Conservation (phyloP, 2,797 vertebrate genomes). For the Limnodromus scolopaceus region DNA sequence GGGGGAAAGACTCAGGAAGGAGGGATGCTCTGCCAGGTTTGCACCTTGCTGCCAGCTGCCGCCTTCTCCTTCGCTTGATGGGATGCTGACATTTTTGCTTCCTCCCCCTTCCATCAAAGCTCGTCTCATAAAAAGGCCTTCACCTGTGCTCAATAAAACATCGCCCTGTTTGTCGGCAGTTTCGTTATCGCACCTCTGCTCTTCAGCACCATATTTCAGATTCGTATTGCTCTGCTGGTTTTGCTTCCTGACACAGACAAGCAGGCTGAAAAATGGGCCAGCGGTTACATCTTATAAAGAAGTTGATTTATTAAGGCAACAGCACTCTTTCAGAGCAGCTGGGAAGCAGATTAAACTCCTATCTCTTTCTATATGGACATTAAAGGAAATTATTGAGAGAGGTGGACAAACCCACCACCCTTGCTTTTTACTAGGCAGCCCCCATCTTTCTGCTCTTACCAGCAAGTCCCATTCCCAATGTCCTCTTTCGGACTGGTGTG, state of each 20-base stretch:
- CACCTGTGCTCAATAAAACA: conserved; percentile 46
- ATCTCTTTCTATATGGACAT: background rate
- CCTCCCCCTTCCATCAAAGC: conserved; percentile 47
- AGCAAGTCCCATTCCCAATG: background rate
- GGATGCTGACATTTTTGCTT: conserved; percentile 11
- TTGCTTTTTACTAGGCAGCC: background rate
- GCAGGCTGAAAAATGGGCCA: conserved; percentile 39
- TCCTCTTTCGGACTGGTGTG: background rate
- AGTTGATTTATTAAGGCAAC: conserved; percentile 50
- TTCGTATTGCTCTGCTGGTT: background rate
- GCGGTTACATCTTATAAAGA: background rate
- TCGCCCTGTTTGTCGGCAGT: background rate
- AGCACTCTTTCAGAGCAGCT: background rate
- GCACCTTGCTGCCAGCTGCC: background rate
- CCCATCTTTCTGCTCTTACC: background rate
- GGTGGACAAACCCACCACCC: background rate
- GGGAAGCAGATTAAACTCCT: background rate
- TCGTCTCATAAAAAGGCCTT: conserved; percentile 27
- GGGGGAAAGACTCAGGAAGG: background rate
- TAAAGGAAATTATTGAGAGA: background rate
- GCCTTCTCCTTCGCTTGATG: background rate
- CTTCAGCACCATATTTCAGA: conserved; percentile 46
- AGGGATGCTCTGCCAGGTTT: background rate
- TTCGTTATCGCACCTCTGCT: conserved; percentile 54
- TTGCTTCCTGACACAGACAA: conserved; percentile 55